These are phyloP conservation scores for Novumbra hubbsi DNA, from an alignment of 2,797 vertebrate genomes.

Conservation along the genomic window DNA sequence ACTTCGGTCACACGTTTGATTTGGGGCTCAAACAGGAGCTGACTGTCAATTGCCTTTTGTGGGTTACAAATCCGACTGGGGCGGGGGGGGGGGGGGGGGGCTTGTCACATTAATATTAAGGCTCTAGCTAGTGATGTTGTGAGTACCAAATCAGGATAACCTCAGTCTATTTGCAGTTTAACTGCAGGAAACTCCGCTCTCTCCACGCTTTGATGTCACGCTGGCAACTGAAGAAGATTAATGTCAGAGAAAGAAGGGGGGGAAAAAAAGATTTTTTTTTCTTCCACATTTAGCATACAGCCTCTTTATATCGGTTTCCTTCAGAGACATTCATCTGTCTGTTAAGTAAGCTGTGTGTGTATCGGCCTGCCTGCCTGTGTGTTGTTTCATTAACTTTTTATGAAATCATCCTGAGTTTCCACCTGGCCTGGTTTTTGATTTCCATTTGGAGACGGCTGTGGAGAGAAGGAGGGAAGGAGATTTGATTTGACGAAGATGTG, in stretches of 20 bases:
- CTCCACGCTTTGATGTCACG: too few species aligned
- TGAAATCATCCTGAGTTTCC: slow-evolving; percentile 24
- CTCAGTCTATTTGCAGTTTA: too few species aligned
- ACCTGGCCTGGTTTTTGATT: slow-evolving; percentile 27
- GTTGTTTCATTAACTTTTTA: slow-evolving; percentile 11
- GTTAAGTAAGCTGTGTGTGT: not conserved
- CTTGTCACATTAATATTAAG: too few species aligned
- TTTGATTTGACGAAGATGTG: slow-evolving; percentile 42
- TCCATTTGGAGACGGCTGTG: slow-evolving; percentile 27
- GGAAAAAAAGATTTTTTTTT: not conserved
- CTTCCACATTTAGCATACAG: not conserved
- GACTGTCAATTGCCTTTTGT: too few species aligned
- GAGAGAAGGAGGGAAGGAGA: not conserved
- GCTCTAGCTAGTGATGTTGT: too few species aligned
- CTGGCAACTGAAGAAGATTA: too few species aligned
- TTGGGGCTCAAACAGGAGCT: too few species aligned
- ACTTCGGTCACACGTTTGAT: too few species aligned
- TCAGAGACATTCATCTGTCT: not conserved
- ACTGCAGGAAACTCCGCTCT: too few species aligned
- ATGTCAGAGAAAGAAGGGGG: not conserved
- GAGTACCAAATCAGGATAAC: too few species aligned
- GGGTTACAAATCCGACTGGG: too few species aligned
- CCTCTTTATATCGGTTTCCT: not conserved
- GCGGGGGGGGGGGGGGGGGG: too few species aligned
- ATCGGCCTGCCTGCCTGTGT: slow-evolving; percentile 5